These are phyloP conservation scores for Heliconius sara DNA, from an alignment of 2,888 invertebrate genomes.

Conservation along the genomic window DNA sequence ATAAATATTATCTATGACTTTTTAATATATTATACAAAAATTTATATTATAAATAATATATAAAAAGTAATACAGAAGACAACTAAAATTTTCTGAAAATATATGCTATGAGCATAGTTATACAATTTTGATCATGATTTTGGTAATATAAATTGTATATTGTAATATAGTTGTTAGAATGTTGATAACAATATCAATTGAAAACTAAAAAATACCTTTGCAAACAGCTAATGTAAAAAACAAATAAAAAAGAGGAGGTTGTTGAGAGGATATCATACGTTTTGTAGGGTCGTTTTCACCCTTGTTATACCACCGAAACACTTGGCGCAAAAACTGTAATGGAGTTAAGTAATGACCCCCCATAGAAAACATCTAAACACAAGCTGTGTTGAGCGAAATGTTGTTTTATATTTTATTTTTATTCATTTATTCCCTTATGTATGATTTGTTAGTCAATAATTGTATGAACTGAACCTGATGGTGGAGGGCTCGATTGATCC, in stretches of 20 bases:
- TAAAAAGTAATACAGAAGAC: no score
- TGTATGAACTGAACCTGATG: background rate
- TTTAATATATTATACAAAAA: no score
- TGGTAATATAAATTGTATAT: no score
- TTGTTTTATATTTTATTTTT: constrained; percentile 58
- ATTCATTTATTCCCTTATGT: constrained; percentile 23
- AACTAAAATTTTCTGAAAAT: no score
- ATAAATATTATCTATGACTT: background rate
- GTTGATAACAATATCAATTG: background rate
- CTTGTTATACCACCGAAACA: constrained; percentile 82
- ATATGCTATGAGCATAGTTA: no score
- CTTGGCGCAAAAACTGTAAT: constrained; percentile 84
- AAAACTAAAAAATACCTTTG: constrained; percentile 23
- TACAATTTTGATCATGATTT: no score
- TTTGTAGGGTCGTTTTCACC: constrained; percentile 82
- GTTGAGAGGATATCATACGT: constrained; percentile 76
- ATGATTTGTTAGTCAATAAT: background rate
- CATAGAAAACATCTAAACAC: constrained; percentile 66
- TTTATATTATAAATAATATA: no score
- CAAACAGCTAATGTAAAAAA: constrained; percentile 63
- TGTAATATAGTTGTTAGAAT: background rate
- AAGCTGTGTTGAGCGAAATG: constrained; percentile 72
- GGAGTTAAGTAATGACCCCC: constrained; percentile 82
- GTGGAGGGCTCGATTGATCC: background rate
- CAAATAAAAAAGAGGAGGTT: constrained; percentile 65